Base-by-base conservation (phyloP, 2,888 invertebrate species). In the Sesia bembeciformis region DNA sequence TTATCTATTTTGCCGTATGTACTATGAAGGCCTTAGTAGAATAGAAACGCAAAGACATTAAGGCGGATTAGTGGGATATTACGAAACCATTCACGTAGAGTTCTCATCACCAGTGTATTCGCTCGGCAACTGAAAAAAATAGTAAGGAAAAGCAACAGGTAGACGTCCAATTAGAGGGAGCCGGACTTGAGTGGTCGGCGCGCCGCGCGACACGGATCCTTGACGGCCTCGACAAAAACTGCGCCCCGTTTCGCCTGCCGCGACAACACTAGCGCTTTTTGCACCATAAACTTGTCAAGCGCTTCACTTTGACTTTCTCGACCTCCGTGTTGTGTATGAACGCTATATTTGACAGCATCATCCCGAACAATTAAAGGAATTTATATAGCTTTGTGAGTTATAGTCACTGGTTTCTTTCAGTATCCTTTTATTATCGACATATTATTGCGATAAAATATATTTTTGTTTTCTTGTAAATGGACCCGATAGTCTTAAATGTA, bases 101-200 rank as follows among this genome's bases (percentile, higher is more conserved):
- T 68, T 73, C 75, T 81, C 76, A 74, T 78, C 79, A 69, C 68
- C 57, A 67, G 72, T 70, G 74, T 76, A 70, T 75, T 78, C 78
- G 64, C 71, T 68, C 54, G 64, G 67, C 62, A 69, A 63, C 67
- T 72, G 70, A 77, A 81, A 84, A 81, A 82, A 80, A 78, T 72
- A 72, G 73, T 75, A 77, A 80, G 79, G 70, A 67, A 72, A 74
- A 74, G 84, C 88, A 89, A 89, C 88, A 88, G 88, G 88, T 89
- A 85, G 83, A 80, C 79, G 75, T 83, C 87, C 89, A 88, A 88
- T 89, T 88, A 89, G 85, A 80, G 82, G 66, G 74, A 73, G 76
- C 74, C 79, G 77, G 73, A 74, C 78, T 81, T 75, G 78, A 84
- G 81, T 75, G 75, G 79, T 61, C 72, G 79, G 71, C 74, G 79